Percentiles rank a stretch among this genome's conserved stretches.
Conservation (phyloP, 2,888 invertebrate species). For the Anarsia innoxiella region DNA sequence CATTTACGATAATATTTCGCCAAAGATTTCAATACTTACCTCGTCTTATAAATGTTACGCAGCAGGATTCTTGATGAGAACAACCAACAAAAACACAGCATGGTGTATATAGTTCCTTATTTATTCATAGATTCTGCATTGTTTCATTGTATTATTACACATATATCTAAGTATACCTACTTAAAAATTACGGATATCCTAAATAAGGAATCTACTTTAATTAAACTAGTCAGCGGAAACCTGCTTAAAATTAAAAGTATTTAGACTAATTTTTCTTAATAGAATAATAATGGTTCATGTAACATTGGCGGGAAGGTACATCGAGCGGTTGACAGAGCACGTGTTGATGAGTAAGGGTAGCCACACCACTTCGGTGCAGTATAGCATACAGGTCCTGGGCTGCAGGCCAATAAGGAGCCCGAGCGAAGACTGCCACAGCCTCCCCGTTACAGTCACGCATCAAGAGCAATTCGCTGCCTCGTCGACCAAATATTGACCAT, state of each 20-base stretch:
- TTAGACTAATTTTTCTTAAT: not conserved
- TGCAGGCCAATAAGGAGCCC: slow-evolving; percentile 36
- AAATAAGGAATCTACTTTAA: too few species aligned
- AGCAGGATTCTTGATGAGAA: too few species aligned
- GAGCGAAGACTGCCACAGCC: slow-evolving; percentile 31
- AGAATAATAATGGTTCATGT: not conserved
- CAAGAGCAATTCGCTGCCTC: slow-evolving; percentile 31
- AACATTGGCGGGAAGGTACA: not conserved
- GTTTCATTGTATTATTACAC: too few species aligned
- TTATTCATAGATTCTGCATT: too few species aligned
- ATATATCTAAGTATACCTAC: too few species aligned
- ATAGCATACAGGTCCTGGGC: slow-evolving; percentile 28
- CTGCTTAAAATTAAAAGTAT: not conserved
- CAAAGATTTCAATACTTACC: too few species aligned
- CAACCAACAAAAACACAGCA: too few species aligned
- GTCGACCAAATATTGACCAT: slow-evolving; percentile 31
- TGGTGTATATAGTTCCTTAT: too few species aligned
- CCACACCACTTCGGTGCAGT: slow-evolving; percentile 31
- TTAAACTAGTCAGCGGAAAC: too few species aligned
- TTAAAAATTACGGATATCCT: too few species aligned
- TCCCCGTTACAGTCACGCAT: slow-evolving; percentile 31
- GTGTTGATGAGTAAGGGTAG: slow-evolving; percentile 23
- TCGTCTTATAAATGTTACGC: too few species aligned
- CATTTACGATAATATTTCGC: slow-evolving; percentile 9
- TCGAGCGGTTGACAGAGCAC: slow-evolving; percentile 23